Percentiles rank a stretch among this genome's conserved stretches.
Conservation (phyloP, 2,113 vertebrate genomes). For the Callipepla squamata region DNA sequence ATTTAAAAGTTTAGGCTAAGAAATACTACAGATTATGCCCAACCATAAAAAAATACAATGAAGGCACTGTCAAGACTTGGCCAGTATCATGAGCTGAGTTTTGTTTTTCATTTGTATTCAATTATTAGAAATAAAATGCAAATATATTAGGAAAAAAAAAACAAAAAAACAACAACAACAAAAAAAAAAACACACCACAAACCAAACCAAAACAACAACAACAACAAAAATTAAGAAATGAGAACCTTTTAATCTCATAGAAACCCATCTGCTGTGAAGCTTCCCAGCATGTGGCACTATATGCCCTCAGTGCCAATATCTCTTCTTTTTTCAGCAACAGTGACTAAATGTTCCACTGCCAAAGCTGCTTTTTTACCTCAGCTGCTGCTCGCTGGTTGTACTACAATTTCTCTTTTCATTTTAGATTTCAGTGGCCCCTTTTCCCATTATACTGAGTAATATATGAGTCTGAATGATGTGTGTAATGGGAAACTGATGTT, state of each 20-base stretch:
- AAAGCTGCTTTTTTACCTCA: constrained; percentile 57
- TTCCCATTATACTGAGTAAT: constrained; percentile 76
- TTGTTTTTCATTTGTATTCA: not conserved
- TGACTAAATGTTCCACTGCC: constrained; percentile 55
- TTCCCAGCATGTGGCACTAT: constrained; percentile 47
- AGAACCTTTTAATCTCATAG: constrained; percentile 39
- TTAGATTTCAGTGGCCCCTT: constrained; percentile 65
- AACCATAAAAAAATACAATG: not conserved
- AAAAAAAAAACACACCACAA: no score
- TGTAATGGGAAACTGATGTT: constrained; percentile 77
- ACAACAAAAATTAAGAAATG: not conserved
- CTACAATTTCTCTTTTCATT: constrained; percentile 79
- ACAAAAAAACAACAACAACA: no score
- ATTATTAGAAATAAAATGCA: constrained; percentile 4
- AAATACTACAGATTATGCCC: not conserved
- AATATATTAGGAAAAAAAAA: not conserved
- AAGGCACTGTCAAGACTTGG: not conserved
- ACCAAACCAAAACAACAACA: no score
- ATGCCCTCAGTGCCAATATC: constrained; percentile 6
- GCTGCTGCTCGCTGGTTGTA: constrained; percentile 47
- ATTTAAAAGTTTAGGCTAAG: not conserved
- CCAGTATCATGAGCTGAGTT: not conserved
- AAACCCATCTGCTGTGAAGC: constrained; percentile 6
- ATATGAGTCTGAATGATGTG: constrained; percentile 76
- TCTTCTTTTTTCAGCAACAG: constrained; percentile 47